phyloP scores from a whole-genome alignment of 92 coral and sea anemone species.

The Palythoa caribaeorum region DNA sequence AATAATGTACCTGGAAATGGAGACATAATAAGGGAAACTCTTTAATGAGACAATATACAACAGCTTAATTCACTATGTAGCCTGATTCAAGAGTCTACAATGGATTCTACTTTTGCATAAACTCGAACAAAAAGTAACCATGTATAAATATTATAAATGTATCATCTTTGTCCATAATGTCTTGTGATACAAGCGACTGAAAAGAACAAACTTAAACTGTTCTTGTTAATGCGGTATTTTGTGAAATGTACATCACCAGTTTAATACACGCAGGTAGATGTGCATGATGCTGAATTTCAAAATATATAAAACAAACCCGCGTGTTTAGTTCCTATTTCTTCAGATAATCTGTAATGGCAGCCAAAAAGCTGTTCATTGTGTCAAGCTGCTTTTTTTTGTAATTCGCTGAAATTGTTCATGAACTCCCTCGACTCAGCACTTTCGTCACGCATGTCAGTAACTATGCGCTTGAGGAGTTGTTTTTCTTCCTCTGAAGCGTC shows the following conservation, averaged over 20 bases:
- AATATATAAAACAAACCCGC: no score
- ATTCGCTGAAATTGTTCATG: background rate
- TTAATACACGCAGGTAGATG: background rate
- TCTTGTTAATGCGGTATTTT: no score
- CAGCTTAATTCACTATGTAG: background rate
- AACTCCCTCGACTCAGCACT: conserved; percentile 10
- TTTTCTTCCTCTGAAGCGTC: background rate
- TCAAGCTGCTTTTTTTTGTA: conserved; percentile 11
- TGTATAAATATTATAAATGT: background rate
- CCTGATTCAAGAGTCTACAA: background rate
- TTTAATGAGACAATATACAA: conserved; percentile 1
- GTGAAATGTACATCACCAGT: background rate
- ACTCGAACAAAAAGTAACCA: background rate
- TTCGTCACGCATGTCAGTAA: background rate
- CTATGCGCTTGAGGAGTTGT: background rate
- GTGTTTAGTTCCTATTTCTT: background rate
- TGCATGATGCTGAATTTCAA: background rate
- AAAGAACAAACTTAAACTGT: background rate
- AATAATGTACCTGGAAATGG: conserved; percentile 3
- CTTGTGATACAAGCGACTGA: background rate
- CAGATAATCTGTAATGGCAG: background rate
- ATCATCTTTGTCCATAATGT: background rate
- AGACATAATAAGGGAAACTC: conserved; percentile 15
- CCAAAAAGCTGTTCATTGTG: conserved; percentile 6
- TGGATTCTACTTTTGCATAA: background rate